Base-by-base conservation (phyloP, 37 sponge, comb jelly and placozoan genomes). In the Halichondria panicea region DNA sequence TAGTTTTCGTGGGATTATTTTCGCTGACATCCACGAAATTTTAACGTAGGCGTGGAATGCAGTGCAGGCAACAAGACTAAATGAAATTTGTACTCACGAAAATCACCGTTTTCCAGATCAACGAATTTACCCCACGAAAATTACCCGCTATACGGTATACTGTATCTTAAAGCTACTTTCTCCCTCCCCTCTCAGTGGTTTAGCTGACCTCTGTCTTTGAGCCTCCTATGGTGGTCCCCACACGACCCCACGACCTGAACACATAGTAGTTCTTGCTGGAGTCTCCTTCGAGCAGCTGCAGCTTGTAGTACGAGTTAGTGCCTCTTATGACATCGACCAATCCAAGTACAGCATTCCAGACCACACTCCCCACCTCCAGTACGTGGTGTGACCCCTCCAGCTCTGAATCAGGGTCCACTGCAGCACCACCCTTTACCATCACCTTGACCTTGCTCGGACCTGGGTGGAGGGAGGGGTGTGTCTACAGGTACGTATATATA, bases 301-400 rank as follows among this genome's bases (percentile, higher is more conserved):
- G 81, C 75, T 98, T 98, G 77, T 98, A 98, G 83, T 93, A 98
- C 41, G 99, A 95, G 79, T 98, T 98, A 27, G 89, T 86, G 6
- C 99, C 99, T 28, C 83, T 61, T 35, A 42, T 59, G 35, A 98
- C 83, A 67, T 98, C 97, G 56, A 95, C 99, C 72, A 93, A 32
- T n/a, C 97, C 97, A 13, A 98, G 90, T 3, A 96, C 99, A 24
- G 96, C 99, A 62, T 84, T 96, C 88, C 88, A 98, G 38, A 83
- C 59, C 5, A 37, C 65, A 55, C 84, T 83, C n/a, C 63, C 62
- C 38, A 53, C 71, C 78, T 93, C 88, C 39, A 72, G 69, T 12
- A 96, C 89, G 68, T 96, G 97, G 41, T 94, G 95, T 21, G 66
- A 72, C 57, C 66, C 46, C 52, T 87, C 94, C 43, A 90, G 81